These are phyloP conservation scores for Neoaliturus tenellus DNA, from an alignment of 2,888 invertebrate species.

Conservation along the genomic window DNA sequence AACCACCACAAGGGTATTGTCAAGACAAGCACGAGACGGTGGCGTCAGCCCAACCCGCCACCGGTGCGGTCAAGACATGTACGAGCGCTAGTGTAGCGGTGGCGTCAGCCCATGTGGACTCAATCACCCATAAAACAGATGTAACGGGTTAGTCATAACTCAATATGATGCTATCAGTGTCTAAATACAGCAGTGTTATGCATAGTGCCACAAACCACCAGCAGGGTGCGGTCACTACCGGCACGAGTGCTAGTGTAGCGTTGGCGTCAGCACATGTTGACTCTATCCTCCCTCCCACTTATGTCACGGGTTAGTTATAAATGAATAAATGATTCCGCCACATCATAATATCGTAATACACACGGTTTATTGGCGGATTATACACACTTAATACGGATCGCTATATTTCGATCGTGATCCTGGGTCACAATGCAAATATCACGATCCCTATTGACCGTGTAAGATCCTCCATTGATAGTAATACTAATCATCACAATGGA, in stretches of 20 bases:
- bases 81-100: slow-evolving; percentile 64
- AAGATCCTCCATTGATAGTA: no score
- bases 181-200: slow-evolving; percentile 69
- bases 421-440: no score
- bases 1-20: slow-evolving; percentile 58
- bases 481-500: no score
- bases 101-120: slow-evolving; percentile 61
- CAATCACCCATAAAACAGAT: not conserved
- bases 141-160: slow-evolving; percentile 38
- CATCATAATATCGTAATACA: no score
- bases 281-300: not conserved
- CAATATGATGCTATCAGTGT: not conserved
- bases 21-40: slow-evolving; percentile 64
- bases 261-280: slow-evolving; percentile 62
- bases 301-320: slow-evolving; percentile 39
- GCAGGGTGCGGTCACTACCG: slow-evolving; percentile 59
- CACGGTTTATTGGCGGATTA: no score
- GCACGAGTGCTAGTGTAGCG: slow-evolving; percentile 64
- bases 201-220: slow-evolving; percentile 61
- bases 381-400: no score
- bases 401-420: no score
- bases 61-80: slow-evolving; percentile 61
- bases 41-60: slow-evolving; percentile 62
- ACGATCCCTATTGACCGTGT: no score
- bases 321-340: no score